phyloP scores from a whole-genome alignment of 2,797 vertebrate species.

The Ctenopoma kingsleyae region DNA sequence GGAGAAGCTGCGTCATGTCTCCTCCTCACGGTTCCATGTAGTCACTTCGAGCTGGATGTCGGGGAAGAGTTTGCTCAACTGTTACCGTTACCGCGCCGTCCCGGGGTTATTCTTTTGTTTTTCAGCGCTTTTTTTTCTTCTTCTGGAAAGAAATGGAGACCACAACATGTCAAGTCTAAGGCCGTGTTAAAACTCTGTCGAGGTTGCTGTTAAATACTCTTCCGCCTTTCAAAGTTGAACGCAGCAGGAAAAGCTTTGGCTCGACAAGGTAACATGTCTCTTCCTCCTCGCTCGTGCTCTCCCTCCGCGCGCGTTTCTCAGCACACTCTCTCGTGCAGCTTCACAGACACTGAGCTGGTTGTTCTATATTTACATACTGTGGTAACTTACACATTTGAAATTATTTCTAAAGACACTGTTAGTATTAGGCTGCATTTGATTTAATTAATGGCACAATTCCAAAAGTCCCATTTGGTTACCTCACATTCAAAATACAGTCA shows the following conservation, averaged over 20 bases:
- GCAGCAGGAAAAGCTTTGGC: constrained; percentile 35
- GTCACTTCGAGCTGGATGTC: constrained; percentile 31
- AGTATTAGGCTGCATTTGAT: neutral
- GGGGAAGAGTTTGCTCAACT: constrained; percentile 57
- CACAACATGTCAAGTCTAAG: constrained; percentile 26
- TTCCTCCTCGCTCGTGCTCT: neutral
- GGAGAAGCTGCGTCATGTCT: constrained; percentile 45
- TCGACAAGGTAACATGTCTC: constrained; percentile 62
- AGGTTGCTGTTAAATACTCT: constrained; percentile 15
- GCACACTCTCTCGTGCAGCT: too few relatives aligned
- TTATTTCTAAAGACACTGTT: neutral
- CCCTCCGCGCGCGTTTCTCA: constrained; percentile 32
- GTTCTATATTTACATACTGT: too few relatives aligned
- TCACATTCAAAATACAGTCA: neutral
- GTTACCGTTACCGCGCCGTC: constrained; percentile 11
- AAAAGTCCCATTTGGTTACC: constrained; percentile 47
- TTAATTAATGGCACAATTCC: constrained; percentile 26
- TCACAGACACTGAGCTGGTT: too few relatives aligned
- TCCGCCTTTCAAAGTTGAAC: constrained; percentile 39
- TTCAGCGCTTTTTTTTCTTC: neutral
- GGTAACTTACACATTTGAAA: too few relatives aligned
- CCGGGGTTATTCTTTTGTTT: constrained; percentile 15
- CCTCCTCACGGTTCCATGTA: constrained; percentile 8
- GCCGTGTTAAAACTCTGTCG: constrained; percentile 5
- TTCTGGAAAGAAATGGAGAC: constrained; percentile 35